Conservation (phyloP, 2,797 vertebrate species). For the Neoniphon sammara region DNA sequence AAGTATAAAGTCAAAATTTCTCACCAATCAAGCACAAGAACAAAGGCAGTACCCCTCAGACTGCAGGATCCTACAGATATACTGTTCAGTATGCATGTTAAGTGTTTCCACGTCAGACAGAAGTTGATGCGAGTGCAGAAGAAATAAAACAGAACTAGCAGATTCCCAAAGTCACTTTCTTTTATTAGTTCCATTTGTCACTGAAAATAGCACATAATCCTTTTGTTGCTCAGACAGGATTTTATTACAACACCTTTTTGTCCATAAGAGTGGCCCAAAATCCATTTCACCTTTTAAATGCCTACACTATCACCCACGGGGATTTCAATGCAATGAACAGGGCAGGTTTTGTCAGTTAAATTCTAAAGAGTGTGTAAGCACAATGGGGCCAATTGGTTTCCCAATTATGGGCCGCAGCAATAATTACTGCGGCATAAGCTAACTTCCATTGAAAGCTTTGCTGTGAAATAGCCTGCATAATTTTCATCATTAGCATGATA, state of each 20-base stretch:
- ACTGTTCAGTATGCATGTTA: neutral
- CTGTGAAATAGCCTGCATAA: constrained; percentile 51
- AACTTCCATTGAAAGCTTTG: constrained; percentile 51
- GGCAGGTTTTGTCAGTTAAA: constrained; percentile 66
- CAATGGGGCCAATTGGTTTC: constrained; percentile 65
- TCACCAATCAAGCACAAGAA: constrained; percentile 1
- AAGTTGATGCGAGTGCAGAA: constrained; percentile 19
- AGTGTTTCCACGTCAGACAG: neutral
- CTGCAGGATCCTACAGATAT: constrained; percentile 21
- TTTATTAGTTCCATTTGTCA: constrained; percentile 72
- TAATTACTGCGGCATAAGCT: constrained; percentile 67
- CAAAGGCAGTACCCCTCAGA: constrained; percentile 5
- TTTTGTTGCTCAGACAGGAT: constrained; percentile 45
- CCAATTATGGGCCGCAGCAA: constrained; percentile 57
- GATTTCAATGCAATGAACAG: constrained; percentile 54
- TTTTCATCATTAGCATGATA: constrained; percentile 57
- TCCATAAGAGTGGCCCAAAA: constrained; percentile 61
- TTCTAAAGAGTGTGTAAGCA: constrained; percentile 52
- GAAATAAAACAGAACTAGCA: constrained; percentile 7
- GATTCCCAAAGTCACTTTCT: constrained; percentile 46
- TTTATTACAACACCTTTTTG: constrained; percentile 53
- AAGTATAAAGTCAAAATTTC: neutral
- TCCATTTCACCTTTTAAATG: constrained; percentile 69
- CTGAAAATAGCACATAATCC: constrained; percentile 64
- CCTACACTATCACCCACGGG: constrained; percentile 53